phyloP scores from a whole-genome alignment of 2,113 vertebrate genomes.

The Centropus bengalensis region DNA sequence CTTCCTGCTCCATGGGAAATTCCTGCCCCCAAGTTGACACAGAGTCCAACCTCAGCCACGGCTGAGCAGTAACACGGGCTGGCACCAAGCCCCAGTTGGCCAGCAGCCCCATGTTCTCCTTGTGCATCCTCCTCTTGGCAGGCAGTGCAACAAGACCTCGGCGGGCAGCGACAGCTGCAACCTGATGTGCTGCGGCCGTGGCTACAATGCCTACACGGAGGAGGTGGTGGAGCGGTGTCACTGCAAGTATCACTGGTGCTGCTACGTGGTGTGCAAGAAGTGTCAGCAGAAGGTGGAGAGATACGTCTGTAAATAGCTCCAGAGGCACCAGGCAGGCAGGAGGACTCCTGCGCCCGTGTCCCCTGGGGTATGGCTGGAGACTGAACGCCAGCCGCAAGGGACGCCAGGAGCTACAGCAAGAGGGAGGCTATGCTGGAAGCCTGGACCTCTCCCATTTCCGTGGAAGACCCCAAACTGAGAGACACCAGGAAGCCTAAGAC shows the following conservation, averaged over 20 bases:
- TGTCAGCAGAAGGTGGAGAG: slow-evolving; percentile 73
- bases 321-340: neutral
- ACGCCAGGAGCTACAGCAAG: neutral
- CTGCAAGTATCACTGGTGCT: slow-evolving; percentile 84
- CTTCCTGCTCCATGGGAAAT: neutral
- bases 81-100: neutral
- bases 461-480: neutral
- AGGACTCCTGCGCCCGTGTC: accelerated
- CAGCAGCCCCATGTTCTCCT: neutral
- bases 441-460: accelerated
- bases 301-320: slow-evolving; percentile 76
- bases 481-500: neutral
- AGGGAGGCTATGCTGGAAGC: neutral
- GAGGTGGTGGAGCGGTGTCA: slow-evolving; percentile 78
- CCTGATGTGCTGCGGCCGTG: slow-evolving; percentile 81
- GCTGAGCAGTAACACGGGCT: neutral
- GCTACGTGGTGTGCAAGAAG: slow-evolving; percentile 80
- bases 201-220: slow-evolving; percentile 81
- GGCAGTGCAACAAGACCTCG: slow-evolving; percentile 79
- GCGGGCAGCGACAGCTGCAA: slow-evolving; percentile 74
- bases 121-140: neutral
- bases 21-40: neutral
- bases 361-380: neutral
- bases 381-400: accelerated
- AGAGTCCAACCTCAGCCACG: neutral